These are phyloP conservation scores for Brachionus asplanchnoidis DNA, from an alignment of 1,140 invertebrate genomes.

Conservation along the genomic window DNA sequence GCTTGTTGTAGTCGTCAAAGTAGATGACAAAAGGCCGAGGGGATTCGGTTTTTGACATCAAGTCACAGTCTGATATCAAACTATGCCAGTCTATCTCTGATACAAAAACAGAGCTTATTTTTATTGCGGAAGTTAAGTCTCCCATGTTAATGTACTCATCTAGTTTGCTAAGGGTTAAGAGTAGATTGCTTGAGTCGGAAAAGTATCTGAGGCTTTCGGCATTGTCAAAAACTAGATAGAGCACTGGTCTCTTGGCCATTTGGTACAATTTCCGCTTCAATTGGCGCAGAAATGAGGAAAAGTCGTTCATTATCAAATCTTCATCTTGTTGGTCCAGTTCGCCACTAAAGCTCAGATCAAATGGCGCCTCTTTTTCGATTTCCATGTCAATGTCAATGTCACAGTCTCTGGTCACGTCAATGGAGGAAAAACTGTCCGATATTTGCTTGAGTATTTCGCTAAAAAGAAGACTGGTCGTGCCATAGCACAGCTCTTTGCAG, in stretches of 20 bases:
- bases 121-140: neutral
- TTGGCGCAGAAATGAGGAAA: slow-evolving; percentile 7
- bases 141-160: slow-evolving; percentile 11
- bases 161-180: neutral
- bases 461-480: slow-evolving; percentile 5
- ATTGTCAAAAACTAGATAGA: slow-evolving; percentile 34
- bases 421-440: neutral
- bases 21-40: slow-evolving; percentile 25
- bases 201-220: slow-evolving; percentile 2
- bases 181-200: slow-evolving; percentile 7
- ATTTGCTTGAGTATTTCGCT: slow-evolving; percentile 4
- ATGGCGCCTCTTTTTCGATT: neutral
- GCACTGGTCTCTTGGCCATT: neutral
- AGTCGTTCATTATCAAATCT: slow-evolving; percentile 27
- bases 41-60: slow-evolving; percentile 36
- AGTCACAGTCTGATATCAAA: slow-evolving; percentile 31
- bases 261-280: neutral
- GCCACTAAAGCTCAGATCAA: neutral
- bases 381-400: slow-evolving; percentile 16
- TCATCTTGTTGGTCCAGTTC: neutral
- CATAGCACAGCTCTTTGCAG: slow-evolving; percentile 3
- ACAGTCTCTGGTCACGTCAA: neutral
- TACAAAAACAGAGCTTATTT: slow-evolving; percentile 7
- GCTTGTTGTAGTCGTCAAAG: slow-evolving; percentile 28
- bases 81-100: slow-evolving; percentile 38